Conservation (phyloP, 1,140 invertebrate species). For the Drosophila punjabiensis region DNA sequence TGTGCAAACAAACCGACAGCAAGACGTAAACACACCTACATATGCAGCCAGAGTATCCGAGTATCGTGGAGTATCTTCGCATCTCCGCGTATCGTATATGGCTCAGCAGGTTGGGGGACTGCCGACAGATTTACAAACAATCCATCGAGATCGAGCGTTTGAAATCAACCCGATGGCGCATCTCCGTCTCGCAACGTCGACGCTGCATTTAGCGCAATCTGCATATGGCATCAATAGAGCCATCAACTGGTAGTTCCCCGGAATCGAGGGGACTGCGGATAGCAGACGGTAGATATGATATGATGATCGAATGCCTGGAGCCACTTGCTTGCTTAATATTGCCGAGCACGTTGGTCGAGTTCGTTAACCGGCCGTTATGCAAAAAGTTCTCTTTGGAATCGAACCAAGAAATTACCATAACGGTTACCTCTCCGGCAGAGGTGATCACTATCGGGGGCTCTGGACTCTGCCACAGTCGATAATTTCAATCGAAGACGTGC, state of each 20-base stretch:
- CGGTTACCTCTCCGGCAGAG: constrained; percentile 55
- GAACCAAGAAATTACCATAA: constrained; percentile 81
- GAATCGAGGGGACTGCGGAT: constrained; percentile 2
- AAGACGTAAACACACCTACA: constrained; percentile 54
- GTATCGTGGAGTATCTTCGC: constrained; percentile 6
- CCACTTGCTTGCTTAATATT: constrained; percentile 62
- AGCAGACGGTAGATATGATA: background rate
- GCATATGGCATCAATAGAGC: constrained; percentile 63
- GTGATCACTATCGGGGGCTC: constrained; percentile 24
- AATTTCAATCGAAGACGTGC: constrained; percentile 62
- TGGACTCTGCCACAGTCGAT: constrained; percentile 24
- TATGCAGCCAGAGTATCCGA: constrained; percentile 16
- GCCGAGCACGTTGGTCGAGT: constrained; percentile 62
- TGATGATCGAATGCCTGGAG: background rate
- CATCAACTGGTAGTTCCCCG: constrained; percentile 53
- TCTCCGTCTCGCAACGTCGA: constrained; percentile 56
- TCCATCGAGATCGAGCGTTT: constrained; percentile 45
- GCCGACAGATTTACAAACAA: constrained; percentile 79
- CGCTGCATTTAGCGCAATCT: constrained; percentile 60
- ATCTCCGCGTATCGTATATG: constrained; percentile 50
- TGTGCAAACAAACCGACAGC: constrained; percentile 70
- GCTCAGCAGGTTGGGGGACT: constrained; percentile 53
- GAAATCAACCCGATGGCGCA: constrained; percentile 55
- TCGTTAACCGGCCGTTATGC: constrained; percentile 77
- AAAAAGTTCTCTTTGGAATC: constrained; percentile 75